These are phyloP conservation scores for Oxyteleia sp. DNA, from an alignment of 2,888 invertebrate species.

Conservation along the genomic window DNA sequence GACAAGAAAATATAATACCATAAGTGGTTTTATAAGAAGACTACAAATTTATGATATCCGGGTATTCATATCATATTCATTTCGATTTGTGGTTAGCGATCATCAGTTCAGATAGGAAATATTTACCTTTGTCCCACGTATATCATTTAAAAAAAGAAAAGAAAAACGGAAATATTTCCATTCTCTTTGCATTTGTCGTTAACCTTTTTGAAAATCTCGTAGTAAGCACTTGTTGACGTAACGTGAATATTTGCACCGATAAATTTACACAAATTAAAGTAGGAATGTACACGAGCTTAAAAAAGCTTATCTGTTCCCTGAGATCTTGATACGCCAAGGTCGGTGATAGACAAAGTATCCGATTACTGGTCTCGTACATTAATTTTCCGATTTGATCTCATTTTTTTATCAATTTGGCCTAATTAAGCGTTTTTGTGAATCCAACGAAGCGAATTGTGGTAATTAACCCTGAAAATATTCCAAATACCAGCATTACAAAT, in stretches of 20 bases:
- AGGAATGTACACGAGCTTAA: conserved; percentile 25
- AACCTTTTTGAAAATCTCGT: conserved; percentile 8
- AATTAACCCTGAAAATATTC: too few relatives aligned
- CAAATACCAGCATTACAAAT: too few relatives aligned
- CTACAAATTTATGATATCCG: conserved; percentile 47
- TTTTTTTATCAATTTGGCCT: too few relatives aligned
- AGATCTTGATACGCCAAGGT: conserved; percentile 54
- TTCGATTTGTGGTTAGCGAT: conserved; percentile 47
- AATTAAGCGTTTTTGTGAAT: too few relatives aligned
- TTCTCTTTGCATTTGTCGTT: neutral
- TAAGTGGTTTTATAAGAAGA: conserved; percentile 48
- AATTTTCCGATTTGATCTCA: conserved; percentile 47
- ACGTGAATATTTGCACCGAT: conserved; percentile 51
- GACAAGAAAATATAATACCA: conserved; percentile 34
- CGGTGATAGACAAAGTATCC: conserved; percentile 59
- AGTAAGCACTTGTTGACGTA: conserved; percentile 38
- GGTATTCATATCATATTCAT: conserved; percentile 55
- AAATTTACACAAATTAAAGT: conserved; percentile 64
- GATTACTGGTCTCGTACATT: conserved; percentile 48
- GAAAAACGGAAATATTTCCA: too few relatives aligned
- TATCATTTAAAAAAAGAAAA: conserved; percentile 12
- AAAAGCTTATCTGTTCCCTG: conserved; percentile 41
- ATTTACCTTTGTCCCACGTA: conserved; percentile 13
- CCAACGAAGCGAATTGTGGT: too few relatives aligned
- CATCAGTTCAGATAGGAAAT: conserved; percentile 22